A percentile compares a stretch with the other conserved stretches of the same genome.
These are phyloP conservation scores for Lamellibrachia satsuma DNA, from an alignment of 2,888 invertebrate genomes.

Conservation along the genomic window DNA sequence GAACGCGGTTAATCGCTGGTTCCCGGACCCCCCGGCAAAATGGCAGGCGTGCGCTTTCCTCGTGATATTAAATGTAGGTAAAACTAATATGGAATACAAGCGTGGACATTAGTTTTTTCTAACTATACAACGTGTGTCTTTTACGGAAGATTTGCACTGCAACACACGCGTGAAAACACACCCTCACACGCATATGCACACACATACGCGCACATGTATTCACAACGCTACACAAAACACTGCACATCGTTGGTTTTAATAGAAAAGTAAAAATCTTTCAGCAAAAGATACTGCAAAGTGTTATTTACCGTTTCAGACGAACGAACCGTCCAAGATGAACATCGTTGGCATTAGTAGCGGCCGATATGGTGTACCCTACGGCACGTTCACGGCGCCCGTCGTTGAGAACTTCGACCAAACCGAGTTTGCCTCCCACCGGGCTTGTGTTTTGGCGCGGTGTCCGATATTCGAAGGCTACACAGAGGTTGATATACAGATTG, in stretches of 20 bases:
- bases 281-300: background rate
- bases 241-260: too few species aligned
- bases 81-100: background rate
- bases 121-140: too few species aligned
- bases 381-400: background rate
- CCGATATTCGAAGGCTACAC: background rate
- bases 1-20: background rate
- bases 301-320: background rate
- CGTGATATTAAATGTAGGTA: background rate
- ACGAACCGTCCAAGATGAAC: background rate
- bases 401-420: background rate
- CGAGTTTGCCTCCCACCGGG: background rate
- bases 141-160: too few species aligned
- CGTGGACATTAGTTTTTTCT: background rate
- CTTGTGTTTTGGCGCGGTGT: background rate
- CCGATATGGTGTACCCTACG: background rate
- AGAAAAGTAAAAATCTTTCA: background rate
- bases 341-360: background rate
- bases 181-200: too few species aligned
- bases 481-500: background rate
- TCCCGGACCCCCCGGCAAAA: background rate
- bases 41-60: background rate
- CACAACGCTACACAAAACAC: too few species aligned
- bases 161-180: too few species aligned
- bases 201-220: too few species aligned